phyloP scores from a whole-genome alignment of 2,797 vertebrate genomes.

The Rhabdomys pumilio region DNA sequence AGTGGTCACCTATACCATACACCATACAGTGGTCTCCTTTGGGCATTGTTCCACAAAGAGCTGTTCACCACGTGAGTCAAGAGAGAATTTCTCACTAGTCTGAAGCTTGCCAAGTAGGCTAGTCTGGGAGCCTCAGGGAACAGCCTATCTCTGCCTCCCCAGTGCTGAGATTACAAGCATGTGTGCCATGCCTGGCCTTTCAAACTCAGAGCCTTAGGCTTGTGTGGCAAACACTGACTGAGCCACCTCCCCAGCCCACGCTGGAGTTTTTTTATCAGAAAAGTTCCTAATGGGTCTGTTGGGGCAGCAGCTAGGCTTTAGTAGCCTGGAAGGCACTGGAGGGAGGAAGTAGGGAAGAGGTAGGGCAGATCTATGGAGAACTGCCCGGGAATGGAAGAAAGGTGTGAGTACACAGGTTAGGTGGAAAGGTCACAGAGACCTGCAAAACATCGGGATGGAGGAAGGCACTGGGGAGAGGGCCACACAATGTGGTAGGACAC shows the following conservation, averaged over 20 bases:
- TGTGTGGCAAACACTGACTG: not conserved
- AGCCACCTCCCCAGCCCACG: no score
- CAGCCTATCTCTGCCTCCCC: not conserved
- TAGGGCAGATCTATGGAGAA: not conserved
- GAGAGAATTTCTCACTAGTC: not conserved
- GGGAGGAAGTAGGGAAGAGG: not conserved
- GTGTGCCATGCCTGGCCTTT: not conserved
- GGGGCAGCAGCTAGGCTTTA: not conserved
- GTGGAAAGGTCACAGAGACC: accelerated
- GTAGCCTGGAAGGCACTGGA: not conserved
- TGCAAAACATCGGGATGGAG: not conserved
- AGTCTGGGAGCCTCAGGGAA: not conserved
- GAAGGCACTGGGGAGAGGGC: not conserved
- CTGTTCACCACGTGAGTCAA: not conserved
- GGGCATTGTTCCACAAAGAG: not conserved
- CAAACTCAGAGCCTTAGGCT: not conserved
- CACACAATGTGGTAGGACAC: accelerated
- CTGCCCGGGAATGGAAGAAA: not conserved
- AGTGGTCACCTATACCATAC: not conserved
- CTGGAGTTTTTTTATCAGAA: not conserved
- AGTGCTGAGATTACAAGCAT: not conserved
- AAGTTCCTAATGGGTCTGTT: not conserved
- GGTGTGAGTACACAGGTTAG: not conserved
- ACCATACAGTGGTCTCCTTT: not conserved
- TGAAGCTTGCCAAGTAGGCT: not conserved